A percentile compares a stretch with the other conserved stretches of the same genome.
Conservation (phyloP, 1,140 invertebrate species). For the Nilaparvata lugens region DNA sequence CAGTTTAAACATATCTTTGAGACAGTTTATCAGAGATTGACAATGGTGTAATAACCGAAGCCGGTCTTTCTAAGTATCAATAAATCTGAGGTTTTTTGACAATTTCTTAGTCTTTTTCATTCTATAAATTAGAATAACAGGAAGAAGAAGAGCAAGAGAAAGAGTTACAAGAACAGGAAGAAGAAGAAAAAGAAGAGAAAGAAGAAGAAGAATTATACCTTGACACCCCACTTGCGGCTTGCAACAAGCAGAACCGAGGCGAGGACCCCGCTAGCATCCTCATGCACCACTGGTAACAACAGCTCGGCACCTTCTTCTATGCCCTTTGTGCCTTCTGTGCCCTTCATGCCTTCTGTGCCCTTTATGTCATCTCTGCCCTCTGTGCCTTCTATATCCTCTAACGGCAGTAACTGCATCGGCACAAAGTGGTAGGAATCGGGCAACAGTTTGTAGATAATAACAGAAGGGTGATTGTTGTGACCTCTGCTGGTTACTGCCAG, state of each 20-base stretch:
- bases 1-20: no score
- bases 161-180: conserved; percentile 24
- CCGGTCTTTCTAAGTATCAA: no score
- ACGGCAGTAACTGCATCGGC: neutral
- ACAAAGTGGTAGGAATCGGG: neutral
- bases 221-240: neutral
- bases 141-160: no score
- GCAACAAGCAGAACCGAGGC: neutral
- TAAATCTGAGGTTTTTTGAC: no score
- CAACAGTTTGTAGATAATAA: neutral
- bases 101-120: no score
- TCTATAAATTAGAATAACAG: no score
- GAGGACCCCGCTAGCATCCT: neutral
- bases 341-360: conserved; percentile 26
- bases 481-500: conserved; percentile 1
- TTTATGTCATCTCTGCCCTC: conserved; percentile 18
- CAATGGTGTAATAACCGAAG: no score
- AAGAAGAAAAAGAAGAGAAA: conserved; percentile 22
- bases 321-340: no score
- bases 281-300: conserved; percentile 20
- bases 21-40: no score
- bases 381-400: neutral
- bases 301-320: no score
- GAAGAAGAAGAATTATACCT: neutral
- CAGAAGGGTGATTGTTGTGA: neutral